Base-by-base conservation (phyloP, 2,113 vertebrate genomes). In the Anarrhichthys ocellatus region DNA sequence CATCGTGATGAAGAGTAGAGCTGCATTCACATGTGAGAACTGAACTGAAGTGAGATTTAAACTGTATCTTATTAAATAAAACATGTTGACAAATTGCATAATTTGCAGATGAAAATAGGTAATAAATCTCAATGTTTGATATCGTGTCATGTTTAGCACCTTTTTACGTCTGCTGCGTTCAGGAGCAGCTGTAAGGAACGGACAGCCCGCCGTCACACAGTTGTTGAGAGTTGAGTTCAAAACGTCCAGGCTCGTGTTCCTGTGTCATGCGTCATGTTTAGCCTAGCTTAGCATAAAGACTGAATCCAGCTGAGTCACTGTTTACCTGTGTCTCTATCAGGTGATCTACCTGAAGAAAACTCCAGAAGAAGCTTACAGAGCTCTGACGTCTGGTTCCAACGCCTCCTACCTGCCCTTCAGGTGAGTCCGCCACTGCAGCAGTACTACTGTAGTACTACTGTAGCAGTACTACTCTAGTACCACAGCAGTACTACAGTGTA, bases 271-370 rank as follows among this genome's bases (percentile, higher is more conserved):
- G 20, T 10, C 8, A 9, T 7, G 18, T 3, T 44, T 56, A 56
- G 56, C 56, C 14, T 29, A 59, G 56, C 24, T 29, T 29, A 63
- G 61, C 61, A 22, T 36, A 2, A 36, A 34, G 17, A 36, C 29
- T 36, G 59, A 22, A n/a, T 54, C 50, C 50, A 54, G 52, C n/a
- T 56, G 22, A 11, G 27, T 18, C 15, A 2, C 8, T 44, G 9
- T 54, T 4, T 17, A 1, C 10, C 5, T 58, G 68, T 78, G 14
- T 75, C 1, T 58, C 7, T 72, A 1, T 72, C 94, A 99, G 98
- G 97, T 99, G 62, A 97, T 99, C 88, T 99, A 98, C 89, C 93
- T 99, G 92, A 99, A 98, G 96, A 99, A 98, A 91, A 97, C 97
- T 6, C 98, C 98, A 73, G 98, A 99, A 91, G 98, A 99, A 87